Base-by-base conservation (phyloP, 2,113 vertebrate genomes). In the Neopipo cinnamomea region DNA sequence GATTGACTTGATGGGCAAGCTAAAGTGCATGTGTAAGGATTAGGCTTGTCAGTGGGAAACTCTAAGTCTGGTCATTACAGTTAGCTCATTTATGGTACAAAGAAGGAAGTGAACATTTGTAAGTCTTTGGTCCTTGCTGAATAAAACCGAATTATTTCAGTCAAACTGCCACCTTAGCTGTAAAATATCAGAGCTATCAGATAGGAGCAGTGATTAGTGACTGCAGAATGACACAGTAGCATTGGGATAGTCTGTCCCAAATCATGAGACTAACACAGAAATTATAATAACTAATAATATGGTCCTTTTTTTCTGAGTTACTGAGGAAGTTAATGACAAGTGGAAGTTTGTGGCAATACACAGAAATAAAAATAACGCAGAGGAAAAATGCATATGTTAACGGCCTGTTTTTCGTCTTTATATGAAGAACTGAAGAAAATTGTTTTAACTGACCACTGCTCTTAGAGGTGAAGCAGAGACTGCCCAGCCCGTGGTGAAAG, bases 1-100 rank as follows among this genome's bases (percentile, higher is more conserved):
- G 96, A 95, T 97, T 97, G 96, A 85, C 95, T 96, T 91, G 95
- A 96, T 93, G 85, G 91, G 89, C 76, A 87, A 96, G 79, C 75
- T 89, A 65, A 95, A 95, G 72, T 82, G 78, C 88, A 92, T 78
- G 88, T 91, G 78, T 25, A 89, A 80, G 95, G 86, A 96, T 96
- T 96, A 95, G 81, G 67, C 78, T 94, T 95, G 93, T 85, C 91
- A 96, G 71, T 79, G 85, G 87, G 93, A 96, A 96, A 95, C 42
- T n/a, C 39, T 79, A 42, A 82, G 68, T 73, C 85, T 95, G 96
- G 61, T 92, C 65, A 52, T 78, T 78, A 44, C 89, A 87, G 39
- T 93, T 85, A 73, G 71, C 63, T 95, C 49, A 25, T 93, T 93
- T 95, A 56, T 1, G 19, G 24, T 47, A 41, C 49, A 58, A 74